Evolutionary conservation across 2,113 vertebrate genomes (phyloP), one percentile per base, ranked within the genome.

Genomic region (Neotragus moschatus): DNA sequence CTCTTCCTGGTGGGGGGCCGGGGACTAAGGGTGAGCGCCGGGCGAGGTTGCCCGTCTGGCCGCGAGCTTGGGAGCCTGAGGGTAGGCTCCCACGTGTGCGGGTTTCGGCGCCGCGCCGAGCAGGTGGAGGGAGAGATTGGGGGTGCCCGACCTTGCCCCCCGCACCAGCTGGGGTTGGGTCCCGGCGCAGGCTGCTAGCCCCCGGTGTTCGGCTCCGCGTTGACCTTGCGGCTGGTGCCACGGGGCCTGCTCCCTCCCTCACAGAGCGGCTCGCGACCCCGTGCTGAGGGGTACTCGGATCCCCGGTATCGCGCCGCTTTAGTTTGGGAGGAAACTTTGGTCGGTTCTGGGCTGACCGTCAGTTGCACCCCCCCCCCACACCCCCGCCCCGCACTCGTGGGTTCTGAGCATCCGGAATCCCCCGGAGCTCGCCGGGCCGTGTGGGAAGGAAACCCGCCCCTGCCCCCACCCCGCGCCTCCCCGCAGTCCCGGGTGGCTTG

Each of bases 241-340:
- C 15, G 17, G 89, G 87, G 73, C 75, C 75, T 81, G 63, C 51
- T 51, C 49, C 80, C 43, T 23, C 43, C 12, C 36, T 16, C 26
- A 12, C 45, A 7, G 16, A 17, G 11, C 25, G 11, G 30, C 5
- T 33, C 25, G 2, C 4, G 4, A 25, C 43, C 23, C 77, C 11
- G n/a, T 25, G 17, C 58, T 51, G 55, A 60, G 90, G 80, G 75
- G 30, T 13, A 33, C 60, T 51, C 60, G 6, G 49, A 84, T 73
- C 61, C 70, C 58, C 66, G 9, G 58, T 81, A 43, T 51, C 63
- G 43, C 7, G 15, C 39, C 73, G 6, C 56, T 1, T 28, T 45
- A 70, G 84, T 86, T 84, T 89, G 49, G 79, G 73, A 94, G 73
- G 77, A 94, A 95, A 97, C 95, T 98, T 96, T 39, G 81, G 17